Evolutionary conservation across 2,113 vertebrate species (phyloP), one percentile per base, ranked within the genome.

Genomic region (Protobothrops flavoviridis): DNA sequence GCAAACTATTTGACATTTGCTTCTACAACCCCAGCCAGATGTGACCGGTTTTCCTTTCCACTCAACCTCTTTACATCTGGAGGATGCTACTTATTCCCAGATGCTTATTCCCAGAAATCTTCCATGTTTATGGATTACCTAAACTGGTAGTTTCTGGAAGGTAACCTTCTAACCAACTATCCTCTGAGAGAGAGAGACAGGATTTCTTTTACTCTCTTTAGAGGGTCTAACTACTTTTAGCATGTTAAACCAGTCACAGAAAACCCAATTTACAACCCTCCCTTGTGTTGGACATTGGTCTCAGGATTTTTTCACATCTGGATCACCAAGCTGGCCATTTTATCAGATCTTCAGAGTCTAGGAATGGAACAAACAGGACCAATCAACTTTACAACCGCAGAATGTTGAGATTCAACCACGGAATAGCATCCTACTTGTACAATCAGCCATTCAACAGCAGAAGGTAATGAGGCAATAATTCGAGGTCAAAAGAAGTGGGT

Each of bases 251-350:
- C 64, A 94, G 74, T 86, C 57, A n/a, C 3, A 12, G 93, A 15
- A 0, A 5, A 0, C 53, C 95, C 86, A 0, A 1, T 55, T n/a
- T 91, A 93, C 2, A 86, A 15, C 61, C n/a, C 10, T 81, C 1
- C 2, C 53, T 0, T 0, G 0, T 89, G 29, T 4, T 90, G 9
- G 17, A 93, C 43, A 93, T 93, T 93, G 96, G 95, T 89, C 96
- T 96, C 93, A 95, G 95, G 94, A 96, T 94, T 0, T 90, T 26
- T 39, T 33, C 61, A 91, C 95, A 95, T 0, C 88, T 52, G 23
- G 93, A 96, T 93, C 96, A 91, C 94, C 95, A 95, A 21, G 6
- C 43, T 0, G 95, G 96, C 90, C 69, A 92, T 91, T 33, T 74
- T 74, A 6, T 91, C 39, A 61, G 29, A 0, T 88, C 29, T 0